Evolutionary conservation across 1,140 invertebrate species (phyloP).

Genomic region (Drosophila grimshawi): DNA sequence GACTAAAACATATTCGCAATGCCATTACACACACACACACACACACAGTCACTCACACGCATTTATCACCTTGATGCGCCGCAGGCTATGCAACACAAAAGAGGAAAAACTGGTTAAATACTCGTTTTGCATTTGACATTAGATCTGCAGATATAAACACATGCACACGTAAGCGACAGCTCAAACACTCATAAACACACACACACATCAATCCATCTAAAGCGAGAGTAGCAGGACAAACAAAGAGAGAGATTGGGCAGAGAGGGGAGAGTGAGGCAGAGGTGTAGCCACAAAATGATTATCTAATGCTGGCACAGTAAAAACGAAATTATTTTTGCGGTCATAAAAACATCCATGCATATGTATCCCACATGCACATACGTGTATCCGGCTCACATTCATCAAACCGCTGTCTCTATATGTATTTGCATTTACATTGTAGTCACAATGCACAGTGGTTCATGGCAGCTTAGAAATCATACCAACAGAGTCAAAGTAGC

Average conservation of each 20-base stretch:
- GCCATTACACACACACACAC: conserved; percentile 18
- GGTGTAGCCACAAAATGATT: conserved; percentile 60
- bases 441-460: conserved; percentile 45
- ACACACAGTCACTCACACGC: conserved; percentile 17
- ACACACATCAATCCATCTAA: conserved; percentile 3
- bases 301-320: conserved; percentile 79
- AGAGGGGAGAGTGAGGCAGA: not conserved
- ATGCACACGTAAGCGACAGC: conserved; percentile 4
- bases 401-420: conserved; percentile 50
- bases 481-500: no score
- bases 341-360: conserved; percentile 66
- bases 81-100: conserved; percentile 48
- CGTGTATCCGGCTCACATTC: conserved; percentile 50
- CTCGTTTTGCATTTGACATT: conserved; percentile 61
- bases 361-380: conserved; percentile 22
- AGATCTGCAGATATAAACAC: conserved; percentile 20
- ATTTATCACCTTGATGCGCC: conserved; percentile 49
- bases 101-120: conserved; percentile 48
- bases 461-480: no score
- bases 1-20: conserved; percentile 48
- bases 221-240: not conserved
- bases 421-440: conserved; percentile 71
- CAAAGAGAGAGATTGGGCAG: not conserved
- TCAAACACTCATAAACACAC: conserved; percentile 26
- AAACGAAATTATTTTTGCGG: conserved; percentile 74